phyloP scores from a whole-genome alignment of 2,888 invertebrate species.

The Molanna angustata region DNA sequence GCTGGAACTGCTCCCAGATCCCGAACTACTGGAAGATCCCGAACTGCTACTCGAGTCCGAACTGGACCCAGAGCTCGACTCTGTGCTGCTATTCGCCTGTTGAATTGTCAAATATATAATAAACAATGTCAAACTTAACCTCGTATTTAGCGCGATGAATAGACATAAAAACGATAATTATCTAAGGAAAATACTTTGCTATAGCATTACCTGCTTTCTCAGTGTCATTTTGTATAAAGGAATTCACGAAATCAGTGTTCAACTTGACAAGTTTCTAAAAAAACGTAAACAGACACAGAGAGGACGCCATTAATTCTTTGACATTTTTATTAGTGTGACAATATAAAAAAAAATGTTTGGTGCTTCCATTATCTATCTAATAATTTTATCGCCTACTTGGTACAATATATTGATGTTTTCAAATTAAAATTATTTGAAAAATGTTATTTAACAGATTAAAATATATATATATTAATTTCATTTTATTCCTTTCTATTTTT shows the following conservation, averaged over 20 bases:
- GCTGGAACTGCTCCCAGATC: conserved; percentile 52
- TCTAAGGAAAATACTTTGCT: neutral
- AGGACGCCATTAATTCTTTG: conserved; percentile 33
- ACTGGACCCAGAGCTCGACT: conserved; percentile 63
- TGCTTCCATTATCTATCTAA: no score
- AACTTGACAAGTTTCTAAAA: conserved; percentile 29
- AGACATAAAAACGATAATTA: neutral
- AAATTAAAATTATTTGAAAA: no score
- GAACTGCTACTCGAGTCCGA: conserved; percentile 69
- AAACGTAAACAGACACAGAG: conserved; percentile 33
- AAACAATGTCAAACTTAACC: conserved; percentile 27
- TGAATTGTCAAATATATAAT: conserved; percentile 33
- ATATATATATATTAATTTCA: no score
- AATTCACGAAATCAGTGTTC: conserved; percentile 23
- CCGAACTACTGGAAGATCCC: conserved; percentile 67
- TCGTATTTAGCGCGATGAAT: conserved; percentile 16
- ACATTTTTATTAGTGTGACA: conserved; percentile 31
- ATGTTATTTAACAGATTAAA: no score
- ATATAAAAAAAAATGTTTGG: conserved; percentile 2
- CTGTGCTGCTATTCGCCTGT: conserved; percentile 57
- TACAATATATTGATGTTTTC: no score
- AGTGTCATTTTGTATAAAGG: conserved; percentile 32
- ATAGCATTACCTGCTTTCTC: conserved; percentile 32
- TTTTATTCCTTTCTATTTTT: no score
- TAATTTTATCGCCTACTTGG: no score